Evolutionary conservation across 2,888 invertebrate species (phyloP).

Genomic region (Galeruca laticollis): DNA sequence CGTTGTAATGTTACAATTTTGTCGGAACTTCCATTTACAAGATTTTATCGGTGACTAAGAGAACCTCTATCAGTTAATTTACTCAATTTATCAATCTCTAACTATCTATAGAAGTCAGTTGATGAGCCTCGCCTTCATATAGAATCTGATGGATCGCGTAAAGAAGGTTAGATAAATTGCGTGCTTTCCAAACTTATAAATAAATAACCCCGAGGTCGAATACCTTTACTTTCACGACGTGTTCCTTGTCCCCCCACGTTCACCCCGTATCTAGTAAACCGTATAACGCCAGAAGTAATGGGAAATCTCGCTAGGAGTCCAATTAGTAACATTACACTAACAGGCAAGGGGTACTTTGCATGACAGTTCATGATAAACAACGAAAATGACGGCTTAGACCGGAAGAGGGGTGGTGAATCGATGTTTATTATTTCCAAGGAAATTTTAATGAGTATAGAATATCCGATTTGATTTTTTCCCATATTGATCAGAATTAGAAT

Average conservation of each 20-base stretch:
- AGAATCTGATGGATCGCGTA: slow-evolving; percentile 42
- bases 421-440: no score
- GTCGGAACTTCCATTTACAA: slow-evolving; percentile 24
- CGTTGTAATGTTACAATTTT: no score
- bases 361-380: slow-evolving; percentile 40
- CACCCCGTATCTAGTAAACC: background rate
- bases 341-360: slow-evolving; percentile 39
- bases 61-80: slow-evolving; percentile 30
- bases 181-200: slow-evolving; percentile 48
- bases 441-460: no score
- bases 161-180: slow-evolving; percentile 43
- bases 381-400: slow-evolving; percentile 16
- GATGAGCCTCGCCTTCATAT: slow-evolving; percentile 41
- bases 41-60: slow-evolving; percentile 28
- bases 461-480: no score
- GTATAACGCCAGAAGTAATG: slow-evolving; percentile 44
- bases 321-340: slow-evolving; percentile 54
- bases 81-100: slow-evolving; percentile 31
- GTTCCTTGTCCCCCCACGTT: background rate
- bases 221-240: slow-evolving; percentile 29
- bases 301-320: slow-evolving; percentile 48
- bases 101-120: slow-evolving; percentile 32
- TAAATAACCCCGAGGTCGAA: slow-evolving; percentile 47
- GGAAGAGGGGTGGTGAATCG: background rate
- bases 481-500: no score